Conservation (phyloP, 2,888 invertebrate genomes). For the Electrophaes corylata region DNA sequence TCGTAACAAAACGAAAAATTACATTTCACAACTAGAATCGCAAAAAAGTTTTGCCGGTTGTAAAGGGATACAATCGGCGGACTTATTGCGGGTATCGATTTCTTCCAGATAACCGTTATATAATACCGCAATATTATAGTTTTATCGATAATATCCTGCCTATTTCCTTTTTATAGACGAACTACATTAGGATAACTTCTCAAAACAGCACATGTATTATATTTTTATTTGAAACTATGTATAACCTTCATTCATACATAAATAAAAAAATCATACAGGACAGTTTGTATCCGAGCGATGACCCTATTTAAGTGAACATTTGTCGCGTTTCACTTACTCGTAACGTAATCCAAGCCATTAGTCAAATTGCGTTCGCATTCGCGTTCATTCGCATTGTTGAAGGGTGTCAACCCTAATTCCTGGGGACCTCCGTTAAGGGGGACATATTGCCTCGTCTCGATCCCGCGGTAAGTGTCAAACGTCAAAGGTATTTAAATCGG, state of each 20-base stretch:
- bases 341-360: conserved; percentile 77
- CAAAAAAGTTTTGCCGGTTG: too few species aligned
- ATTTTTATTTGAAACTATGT: background rate
- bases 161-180: too few species aligned
- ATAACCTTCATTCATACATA: background rate
- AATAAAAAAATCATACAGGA: background rate
- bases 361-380: conserved; percentile 64
- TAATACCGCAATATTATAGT: too few species aligned
- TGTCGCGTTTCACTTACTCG: conserved; percentile 70
- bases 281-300: conserved; percentile 36
- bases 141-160: too few species aligned
- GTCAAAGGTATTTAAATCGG: conserved; percentile 42
- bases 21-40: too few species aligned
- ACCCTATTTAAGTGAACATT: conserved; percentile 52
- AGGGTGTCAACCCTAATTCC: conserved; percentile 76
- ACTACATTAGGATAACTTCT: too few species aligned
- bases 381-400: conserved; percentile 67
- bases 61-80: too few species aligned
- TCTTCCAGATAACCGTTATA: too few species aligned
- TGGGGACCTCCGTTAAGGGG: conserved; percentile 56
- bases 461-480: conserved; percentile 65
- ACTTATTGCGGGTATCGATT: too few species aligned
- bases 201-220: too few species aligned
- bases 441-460: conserved; percentile 60
- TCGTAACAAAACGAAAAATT: too few species aligned